These are phyloP conservation scores for Tetrax tetrax DNA, from an alignment of 2,113 vertebrate species.

Conservation along the genomic window DNA sequence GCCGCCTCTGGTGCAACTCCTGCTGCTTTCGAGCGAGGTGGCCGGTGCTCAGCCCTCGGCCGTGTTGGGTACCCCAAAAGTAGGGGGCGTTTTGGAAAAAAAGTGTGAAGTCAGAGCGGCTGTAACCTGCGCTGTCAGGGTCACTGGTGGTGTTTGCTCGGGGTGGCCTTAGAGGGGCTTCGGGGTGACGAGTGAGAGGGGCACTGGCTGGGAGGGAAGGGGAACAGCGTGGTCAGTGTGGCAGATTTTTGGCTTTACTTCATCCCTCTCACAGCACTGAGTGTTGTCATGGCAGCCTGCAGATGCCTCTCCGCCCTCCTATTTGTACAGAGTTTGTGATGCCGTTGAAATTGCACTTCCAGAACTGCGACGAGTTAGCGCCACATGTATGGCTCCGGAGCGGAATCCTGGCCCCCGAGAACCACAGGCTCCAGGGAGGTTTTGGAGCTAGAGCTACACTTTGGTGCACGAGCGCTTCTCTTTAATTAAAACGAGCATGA, in stretches of 20 bases:
- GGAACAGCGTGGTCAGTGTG: neutral
- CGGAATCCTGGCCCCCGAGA: neutral
- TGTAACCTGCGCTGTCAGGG: accelerated
- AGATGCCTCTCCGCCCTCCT: accelerated
- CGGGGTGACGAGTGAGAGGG: accelerated
- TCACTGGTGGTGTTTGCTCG: accelerated
- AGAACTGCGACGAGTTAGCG: neutral
- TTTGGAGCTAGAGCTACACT: neutral
- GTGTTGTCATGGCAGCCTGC: neutral
- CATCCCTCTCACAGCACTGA: neutral
- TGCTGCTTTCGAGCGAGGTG: neutral
- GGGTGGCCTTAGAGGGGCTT: accelerated
- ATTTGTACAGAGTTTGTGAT: neutral
- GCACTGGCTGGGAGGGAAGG: neutral
- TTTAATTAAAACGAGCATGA: neutral
- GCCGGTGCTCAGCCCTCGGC: neutral
- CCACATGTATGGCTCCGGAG: accelerated
- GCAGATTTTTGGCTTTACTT: neutral
- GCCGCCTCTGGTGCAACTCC: neutral
- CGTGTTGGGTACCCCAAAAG: accelerated
- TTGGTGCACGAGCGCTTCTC: neutral
- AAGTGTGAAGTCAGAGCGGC: accelerated
- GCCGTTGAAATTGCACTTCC: accelerated
- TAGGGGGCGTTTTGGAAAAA: neutral
- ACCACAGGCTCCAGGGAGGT: neutral